Evolutionary conservation across 2,113 vertebrate species (phyloP).

Genomic region (Upupa epops): DNA sequence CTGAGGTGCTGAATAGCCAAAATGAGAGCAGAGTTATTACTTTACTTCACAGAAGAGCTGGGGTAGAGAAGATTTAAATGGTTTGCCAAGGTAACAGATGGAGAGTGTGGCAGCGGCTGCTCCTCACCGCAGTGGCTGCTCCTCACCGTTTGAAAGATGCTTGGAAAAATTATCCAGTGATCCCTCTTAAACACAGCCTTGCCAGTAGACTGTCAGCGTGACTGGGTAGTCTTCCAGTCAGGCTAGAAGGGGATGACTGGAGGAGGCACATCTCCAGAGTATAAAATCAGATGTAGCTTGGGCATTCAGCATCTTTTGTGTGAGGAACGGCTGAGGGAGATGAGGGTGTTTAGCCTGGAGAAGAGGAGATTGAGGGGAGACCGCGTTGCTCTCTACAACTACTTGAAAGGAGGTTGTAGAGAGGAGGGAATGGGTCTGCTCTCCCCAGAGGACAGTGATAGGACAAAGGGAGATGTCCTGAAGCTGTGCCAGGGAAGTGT

Average conservation of each 20-base stretch:
- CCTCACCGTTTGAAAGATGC: background rate
- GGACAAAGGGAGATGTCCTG: too few species aligned
- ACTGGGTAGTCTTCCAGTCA: too few species aligned
- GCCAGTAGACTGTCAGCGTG: background rate
- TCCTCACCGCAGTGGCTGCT: too few species aligned
- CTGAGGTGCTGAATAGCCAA: background rate
- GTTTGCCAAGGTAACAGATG: conserved; percentile 18
- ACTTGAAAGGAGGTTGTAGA: too few species aligned
- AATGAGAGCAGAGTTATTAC: conserved; percentile 30
- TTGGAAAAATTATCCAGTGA: background rate
- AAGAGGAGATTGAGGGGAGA: too few species aligned
- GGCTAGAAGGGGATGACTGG: too few species aligned
- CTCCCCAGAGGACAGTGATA: too few species aligned
- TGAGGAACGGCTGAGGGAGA: too few species aligned
- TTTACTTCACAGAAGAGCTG: background rate
- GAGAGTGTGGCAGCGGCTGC: background rate
- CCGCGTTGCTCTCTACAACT: too few species aligned
- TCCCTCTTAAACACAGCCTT: background rate
- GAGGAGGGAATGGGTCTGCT: too few species aligned
- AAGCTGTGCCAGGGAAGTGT: too few species aligned
- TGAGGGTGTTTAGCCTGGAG: too few species aligned
- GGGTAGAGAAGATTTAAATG: background rate
- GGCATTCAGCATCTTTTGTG: background rate
- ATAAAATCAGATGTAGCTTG: background rate
- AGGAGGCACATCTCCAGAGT: background rate